Conservation (phyloP, 2,113 vertebrate species). For the Ariopsis seemanni region DNA sequence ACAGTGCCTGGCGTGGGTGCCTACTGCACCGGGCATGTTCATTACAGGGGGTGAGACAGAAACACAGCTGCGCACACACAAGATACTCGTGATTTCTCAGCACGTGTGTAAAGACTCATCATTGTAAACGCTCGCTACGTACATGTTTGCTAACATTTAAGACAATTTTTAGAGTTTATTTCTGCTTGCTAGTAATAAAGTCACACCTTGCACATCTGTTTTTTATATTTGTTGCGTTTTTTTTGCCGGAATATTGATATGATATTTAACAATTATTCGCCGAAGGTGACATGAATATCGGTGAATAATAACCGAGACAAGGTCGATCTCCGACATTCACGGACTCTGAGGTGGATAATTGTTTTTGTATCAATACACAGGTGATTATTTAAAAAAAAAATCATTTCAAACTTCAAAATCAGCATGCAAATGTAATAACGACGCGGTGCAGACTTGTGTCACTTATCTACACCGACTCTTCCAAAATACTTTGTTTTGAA, state of each 20-base stretch:
- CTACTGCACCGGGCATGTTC: slow-evolving; percentile 97
- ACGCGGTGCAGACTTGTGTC: no score
- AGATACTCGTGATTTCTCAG: not conserved
- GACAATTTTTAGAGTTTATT: not conserved
- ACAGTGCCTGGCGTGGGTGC: slow-evolving; percentile 95
- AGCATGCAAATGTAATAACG: no score
- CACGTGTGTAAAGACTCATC: not conserved
- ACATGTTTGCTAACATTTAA: not conserved
- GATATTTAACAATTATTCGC: no score
- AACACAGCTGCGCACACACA: not conserved
- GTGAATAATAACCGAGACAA: no score
- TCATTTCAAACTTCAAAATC: no score
- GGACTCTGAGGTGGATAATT: no score
- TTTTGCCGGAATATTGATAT: not conserved
- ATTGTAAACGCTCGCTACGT: not conserved
- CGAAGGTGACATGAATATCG: no score
- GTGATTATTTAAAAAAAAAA: no score
- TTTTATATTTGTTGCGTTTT: not conserved
- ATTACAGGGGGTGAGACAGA: slow-evolving; percentile 82
- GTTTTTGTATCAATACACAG: no score
- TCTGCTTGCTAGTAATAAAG: not conserved
- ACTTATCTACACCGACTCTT: no score
- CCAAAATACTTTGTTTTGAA: no score
- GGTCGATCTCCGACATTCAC: no score
- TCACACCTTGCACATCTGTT: not conserved